Base-by-base conservation (phyloP, 2,113 vertebrate species). In the Oreamnos americanus region DNA sequence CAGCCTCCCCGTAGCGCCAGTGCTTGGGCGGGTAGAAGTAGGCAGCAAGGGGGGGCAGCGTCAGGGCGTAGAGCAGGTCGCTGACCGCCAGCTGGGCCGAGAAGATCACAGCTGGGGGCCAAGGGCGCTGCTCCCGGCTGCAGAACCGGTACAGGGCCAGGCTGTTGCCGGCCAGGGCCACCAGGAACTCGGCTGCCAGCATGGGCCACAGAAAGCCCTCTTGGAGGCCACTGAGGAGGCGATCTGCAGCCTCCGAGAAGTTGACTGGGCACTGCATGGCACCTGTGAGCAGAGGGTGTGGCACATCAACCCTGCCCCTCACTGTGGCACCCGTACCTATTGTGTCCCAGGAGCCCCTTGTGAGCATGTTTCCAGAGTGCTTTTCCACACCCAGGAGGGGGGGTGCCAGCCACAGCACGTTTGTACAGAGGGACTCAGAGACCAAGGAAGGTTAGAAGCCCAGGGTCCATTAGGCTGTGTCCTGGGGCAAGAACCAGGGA, bases 41-140 rank as follows among this genome's bases (percentile, higher is more conserved):
- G 45, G 95, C 58, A 0, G 99, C 98, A 45, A 99, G 96, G 0
- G 99, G 97, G 0, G 99, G 99, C 81, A 99, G 97, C 0, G 99
- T 99, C 26, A 99, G 97, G n/a, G 99, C 96, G 0, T 99, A 99
- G 6, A 99, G 98, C 55, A 99, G 96, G 98, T 99, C 99, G 3
- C 99, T 99, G 98, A 99, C 26, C 0, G 99, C 99, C 94, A 99
- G 97, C 98, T 99, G 99, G 76, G 98, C 99, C 0, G 99, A 98
- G 95, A 99, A 99, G 81, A 99, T 97, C 5, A 99, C 98, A 0
- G 99, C 99, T 0, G 99, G 97, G 97, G 99, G 99, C 99, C 99
- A 99, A 39, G 98, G 96, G 13, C 97, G 98, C 87, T 98, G 92
- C 39, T 97, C 87, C 0, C 0, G 33, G 0, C 28, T n/a, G 13